Conservation (phyloP, 2,888 invertebrate species). For the Chydorus sphaericus region DNA sequence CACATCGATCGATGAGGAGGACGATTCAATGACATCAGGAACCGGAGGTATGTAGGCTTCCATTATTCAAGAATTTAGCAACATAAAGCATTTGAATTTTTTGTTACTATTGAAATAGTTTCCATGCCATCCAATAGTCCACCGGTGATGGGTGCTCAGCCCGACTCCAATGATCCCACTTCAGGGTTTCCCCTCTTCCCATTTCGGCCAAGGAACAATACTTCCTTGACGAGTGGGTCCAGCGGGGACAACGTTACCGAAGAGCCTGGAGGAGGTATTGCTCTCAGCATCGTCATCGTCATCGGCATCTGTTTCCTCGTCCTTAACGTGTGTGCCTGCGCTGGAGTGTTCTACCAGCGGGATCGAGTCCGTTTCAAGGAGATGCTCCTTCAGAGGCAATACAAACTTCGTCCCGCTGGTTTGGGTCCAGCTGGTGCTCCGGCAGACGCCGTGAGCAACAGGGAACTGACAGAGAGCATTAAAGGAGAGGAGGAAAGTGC, state of each 20-base stretch:
- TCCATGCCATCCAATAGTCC: too few species aligned
- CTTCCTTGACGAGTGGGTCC: background rate
- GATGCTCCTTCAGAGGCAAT: slow-evolving; percentile 10
- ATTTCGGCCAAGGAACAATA: background rate
- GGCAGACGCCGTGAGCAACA: slow-evolving; percentile 19
- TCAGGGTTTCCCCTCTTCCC: background rate
- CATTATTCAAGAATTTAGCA: too few species aligned
- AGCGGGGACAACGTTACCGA: background rate
- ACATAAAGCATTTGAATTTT: too few species aligned
- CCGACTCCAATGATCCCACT: background rate
- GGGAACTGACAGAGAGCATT: slow-evolving; percentile 20
- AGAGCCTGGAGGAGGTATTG: slow-evolving; percentile 16
- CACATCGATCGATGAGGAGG: background rate
- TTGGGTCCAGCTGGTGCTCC: slow-evolving; percentile 32
- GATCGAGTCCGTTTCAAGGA: slow-evolving; percentile 17
- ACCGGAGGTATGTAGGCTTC: background rate
- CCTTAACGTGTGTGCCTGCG: slow-evolving; percentile 53
- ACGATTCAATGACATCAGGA: too few species aligned
- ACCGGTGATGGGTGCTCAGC: background rate
- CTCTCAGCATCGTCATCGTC: slow-evolving; percentile 32
- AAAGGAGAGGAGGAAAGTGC: slow-evolving; percentile 35
- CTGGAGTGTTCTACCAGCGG: slow-evolving; percentile 46
- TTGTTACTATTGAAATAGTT: too few species aligned
- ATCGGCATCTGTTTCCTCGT: slow-evolving; percentile 52
- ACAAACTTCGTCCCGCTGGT: slow-evolving; percentile 1